phyloP scores from a whole-genome alignment of 2,797 vertebrate genomes.

The Oceanodroma leucorhoa region DNA sequence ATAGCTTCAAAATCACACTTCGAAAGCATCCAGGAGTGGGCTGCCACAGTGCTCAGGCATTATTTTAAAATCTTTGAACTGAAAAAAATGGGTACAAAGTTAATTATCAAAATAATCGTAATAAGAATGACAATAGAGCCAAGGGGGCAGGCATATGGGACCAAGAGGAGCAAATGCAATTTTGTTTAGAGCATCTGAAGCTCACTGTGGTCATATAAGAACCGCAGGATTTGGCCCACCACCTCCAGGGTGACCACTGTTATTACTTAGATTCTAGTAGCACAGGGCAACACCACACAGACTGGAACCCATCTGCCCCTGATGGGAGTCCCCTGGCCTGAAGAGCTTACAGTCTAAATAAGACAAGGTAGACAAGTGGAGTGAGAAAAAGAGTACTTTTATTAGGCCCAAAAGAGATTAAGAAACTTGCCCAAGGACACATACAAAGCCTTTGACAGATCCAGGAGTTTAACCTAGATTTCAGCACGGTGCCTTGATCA shows the following conservation, averaged over 20 bases:
- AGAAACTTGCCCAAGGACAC: slow-evolving; percentile 15
- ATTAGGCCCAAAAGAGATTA: neutral
- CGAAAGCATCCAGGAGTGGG: neutral
- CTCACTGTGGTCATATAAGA: neutral
- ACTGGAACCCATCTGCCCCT: neutral
- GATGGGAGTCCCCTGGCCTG: neutral
- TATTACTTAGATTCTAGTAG: slow-evolving; percentile 31
- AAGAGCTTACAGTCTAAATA: slow-evolving; percentile 5
- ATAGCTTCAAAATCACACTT: neutral
- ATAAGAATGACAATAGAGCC: neutral
- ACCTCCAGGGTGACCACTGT: slow-evolving; percentile 21
- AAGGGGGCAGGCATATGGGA: neutral
- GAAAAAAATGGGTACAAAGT: neutral
- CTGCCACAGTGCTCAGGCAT: neutral
- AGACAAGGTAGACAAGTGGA: slow-evolving; percentile 35
- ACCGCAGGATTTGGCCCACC: neutral
- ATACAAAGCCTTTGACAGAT: neutral
- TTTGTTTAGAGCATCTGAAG: neutral
- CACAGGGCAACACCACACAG: neutral
- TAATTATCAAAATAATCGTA: neutral
- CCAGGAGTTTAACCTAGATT: slow-evolving; percentile 20
- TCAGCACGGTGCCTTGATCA: neutral
- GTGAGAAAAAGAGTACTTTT: slow-evolving; percentile 29
- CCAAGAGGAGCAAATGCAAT: neutral
- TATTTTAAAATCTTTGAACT: neutral